Conservation (phyloP, 1,140 invertebrate genomes). For the Drosophila quadrilineata region DNA sequence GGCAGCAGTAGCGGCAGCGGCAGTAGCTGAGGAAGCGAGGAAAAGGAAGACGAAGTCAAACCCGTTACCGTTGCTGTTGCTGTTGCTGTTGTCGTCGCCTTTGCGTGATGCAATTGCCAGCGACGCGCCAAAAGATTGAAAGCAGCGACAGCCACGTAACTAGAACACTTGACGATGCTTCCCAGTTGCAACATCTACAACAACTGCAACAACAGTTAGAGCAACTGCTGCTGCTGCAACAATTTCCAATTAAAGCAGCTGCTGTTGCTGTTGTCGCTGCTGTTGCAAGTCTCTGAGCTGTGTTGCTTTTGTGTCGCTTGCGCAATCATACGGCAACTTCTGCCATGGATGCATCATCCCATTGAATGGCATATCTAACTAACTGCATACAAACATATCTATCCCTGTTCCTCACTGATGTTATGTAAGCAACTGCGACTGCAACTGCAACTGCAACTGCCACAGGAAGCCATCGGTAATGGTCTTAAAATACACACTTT, state of each 20-base stretch:
- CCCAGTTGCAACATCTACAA: constrained; percentile 26
- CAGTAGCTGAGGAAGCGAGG: too few species aligned
- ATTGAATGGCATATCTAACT: too few species aligned
- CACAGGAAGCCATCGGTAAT: constrained; percentile 77
- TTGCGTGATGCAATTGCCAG: constrained; percentile 77
- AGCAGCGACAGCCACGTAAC: constrained; percentile 76
- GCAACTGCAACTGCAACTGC: too few species aligned
- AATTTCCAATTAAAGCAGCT: constrained; percentile 61
- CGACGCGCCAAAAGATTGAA: constrained; percentile 75
- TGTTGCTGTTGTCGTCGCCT: constrained; percentile 23
- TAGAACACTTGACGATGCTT: constrained; percentile 74
- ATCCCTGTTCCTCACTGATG: background rate
- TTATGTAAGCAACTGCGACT: constrained; percentile 53
- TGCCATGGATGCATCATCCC: constrained; percentile 60
- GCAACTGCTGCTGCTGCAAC: constrained; percentile 16
- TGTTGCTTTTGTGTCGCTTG: constrained; percentile 60
- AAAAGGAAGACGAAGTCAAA: constrained; percentile 32
- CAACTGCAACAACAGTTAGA: constrained; percentile 9
- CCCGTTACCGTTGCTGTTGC: constrained; percentile 47
- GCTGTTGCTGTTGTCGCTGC: constrained; percentile 28
- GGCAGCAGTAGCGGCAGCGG: too few species aligned
- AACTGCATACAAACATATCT: background rate
- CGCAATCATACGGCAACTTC: constrained; percentile 72
- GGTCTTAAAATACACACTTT: constrained; percentile 78
- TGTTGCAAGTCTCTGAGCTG: constrained; percentile 25